A percentile compares a stretch with the other conserved stretches of the same genome.
phyloP scores from a whole-genome alignment of 1,140 invertebrate species.

The Bactericera cockerelli region DNA sequence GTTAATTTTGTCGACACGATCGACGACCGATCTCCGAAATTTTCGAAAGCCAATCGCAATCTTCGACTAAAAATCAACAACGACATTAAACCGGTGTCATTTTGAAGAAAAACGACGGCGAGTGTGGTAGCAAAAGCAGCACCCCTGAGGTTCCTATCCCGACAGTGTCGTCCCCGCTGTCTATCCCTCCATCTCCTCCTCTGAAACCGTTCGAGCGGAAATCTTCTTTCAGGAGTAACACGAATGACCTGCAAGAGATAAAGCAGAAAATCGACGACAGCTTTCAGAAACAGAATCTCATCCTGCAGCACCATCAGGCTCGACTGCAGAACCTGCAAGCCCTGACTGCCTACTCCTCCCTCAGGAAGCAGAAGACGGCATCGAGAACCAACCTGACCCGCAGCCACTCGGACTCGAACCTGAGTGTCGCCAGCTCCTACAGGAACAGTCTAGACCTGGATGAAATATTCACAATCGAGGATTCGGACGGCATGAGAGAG shows the following conservation, averaged over 20 bases:
- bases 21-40: background rate
- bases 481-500: background rate
- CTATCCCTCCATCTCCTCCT: background rate
- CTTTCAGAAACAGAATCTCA: slow-evolving; percentile 3
- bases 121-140: background rate
- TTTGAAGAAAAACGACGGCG: slow-evolving; percentile 3
- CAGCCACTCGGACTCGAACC: background rate
- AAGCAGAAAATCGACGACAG: slow-evolving; percentile 1
- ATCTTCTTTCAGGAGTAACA: background rate
- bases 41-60: background rate
- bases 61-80: background rate
- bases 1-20: slow-evolving; percentile 2
- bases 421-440: slow-evolving; percentile 5
- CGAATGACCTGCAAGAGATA: background rate
- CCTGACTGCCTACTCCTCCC: background rate
- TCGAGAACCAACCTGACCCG: background rate
- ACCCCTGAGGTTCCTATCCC: background rate
- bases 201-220: background rate
- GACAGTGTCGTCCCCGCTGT: background rate
- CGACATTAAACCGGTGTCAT: slow-evolving; percentile 6
- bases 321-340: background rate
- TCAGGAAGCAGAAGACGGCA: background rate
- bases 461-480: background rate
- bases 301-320: background rate
- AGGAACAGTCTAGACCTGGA: slow-evolving; percentile 1